A percentile compares a stretch with the other conserved stretches of the same genome.
phyloP scores from a whole-genome alignment of 2,113 vertebrate species.

The Synodontis membranacea region DNA sequence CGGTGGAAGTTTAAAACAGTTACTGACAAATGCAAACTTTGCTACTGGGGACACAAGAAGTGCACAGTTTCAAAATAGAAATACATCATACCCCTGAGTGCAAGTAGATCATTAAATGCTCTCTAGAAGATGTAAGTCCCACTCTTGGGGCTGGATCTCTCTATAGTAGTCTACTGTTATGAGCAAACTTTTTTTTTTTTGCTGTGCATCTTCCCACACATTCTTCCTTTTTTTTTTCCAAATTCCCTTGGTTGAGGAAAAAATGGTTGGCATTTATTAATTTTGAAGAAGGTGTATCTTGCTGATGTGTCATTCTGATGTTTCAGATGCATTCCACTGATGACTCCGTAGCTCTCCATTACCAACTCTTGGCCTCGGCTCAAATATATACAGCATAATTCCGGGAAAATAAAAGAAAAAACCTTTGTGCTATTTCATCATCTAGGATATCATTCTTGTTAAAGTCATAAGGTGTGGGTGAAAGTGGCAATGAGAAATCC shows the following conservation, averaged over 20 bases:
- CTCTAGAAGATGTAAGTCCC: background rate
- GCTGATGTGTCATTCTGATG: background rate
- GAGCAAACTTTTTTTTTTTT: background rate
- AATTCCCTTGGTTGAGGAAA: background rate
- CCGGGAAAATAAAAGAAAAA: background rate
- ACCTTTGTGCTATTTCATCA: background rate
- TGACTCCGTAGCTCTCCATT: background rate
- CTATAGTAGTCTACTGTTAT: background rate
- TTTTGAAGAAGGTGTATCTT: background rate
- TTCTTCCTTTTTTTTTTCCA: background rate
- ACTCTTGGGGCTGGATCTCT: background rate
- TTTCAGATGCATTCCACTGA: background rate
- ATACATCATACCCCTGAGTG: background rate
- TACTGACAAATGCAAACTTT: background rate
- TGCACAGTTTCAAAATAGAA: background rate
- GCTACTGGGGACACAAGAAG: background rate
- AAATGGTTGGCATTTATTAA: background rate
- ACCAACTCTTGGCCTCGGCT: background rate
- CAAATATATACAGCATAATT: background rate
- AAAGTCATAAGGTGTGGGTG: background rate
- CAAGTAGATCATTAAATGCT: background rate
- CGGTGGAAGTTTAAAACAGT: background rate
- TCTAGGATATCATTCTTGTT: background rate
- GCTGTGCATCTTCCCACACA: background rate
- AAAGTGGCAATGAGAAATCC: background rate